Evolutionary conservation across 2,797 vertebrate species (phyloP).

Genomic region (Cheirogaleus major): DNA sequence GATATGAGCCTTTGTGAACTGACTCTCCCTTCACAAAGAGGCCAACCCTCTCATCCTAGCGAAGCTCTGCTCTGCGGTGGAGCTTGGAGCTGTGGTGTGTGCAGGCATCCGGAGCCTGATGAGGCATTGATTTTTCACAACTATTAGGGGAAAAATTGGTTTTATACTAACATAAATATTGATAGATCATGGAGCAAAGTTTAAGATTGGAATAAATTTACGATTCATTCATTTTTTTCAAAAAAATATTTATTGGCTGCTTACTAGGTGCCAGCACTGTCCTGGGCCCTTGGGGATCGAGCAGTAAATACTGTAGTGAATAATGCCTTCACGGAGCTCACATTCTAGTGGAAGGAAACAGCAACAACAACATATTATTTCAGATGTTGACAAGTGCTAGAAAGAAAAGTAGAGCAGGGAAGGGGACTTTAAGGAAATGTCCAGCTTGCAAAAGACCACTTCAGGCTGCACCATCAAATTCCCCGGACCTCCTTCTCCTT

Average conservation of each 20-base stretch:
- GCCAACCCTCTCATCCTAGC: not conserved
- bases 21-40: not conserved
- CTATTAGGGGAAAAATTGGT: not conserved
- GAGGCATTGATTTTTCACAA: not conserved
- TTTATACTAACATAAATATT: conserved; percentile 14
- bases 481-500: not conserved
- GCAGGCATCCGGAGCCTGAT: not conserved
- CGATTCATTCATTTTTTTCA: not conserved
- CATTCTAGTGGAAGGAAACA: not conserved
- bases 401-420: not conserved
- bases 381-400: not conserved
- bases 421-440: not conserved
- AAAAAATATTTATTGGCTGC: not conserved
- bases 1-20: not conserved
- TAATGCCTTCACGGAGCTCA: not conserved
- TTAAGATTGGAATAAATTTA: conserved; percentile 20
- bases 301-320: not conserved
- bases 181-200: not conserved
- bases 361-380: not conserved
- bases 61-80: not conserved
- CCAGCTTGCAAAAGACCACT: not conserved
- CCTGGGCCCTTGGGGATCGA: not conserved
- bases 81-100: not conserved
- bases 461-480: not conserved
- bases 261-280: not conserved